Evolutionary conservation across 1,140 invertebrate genomes (phyloP).

Genomic region (Mya arenaria): DNA sequence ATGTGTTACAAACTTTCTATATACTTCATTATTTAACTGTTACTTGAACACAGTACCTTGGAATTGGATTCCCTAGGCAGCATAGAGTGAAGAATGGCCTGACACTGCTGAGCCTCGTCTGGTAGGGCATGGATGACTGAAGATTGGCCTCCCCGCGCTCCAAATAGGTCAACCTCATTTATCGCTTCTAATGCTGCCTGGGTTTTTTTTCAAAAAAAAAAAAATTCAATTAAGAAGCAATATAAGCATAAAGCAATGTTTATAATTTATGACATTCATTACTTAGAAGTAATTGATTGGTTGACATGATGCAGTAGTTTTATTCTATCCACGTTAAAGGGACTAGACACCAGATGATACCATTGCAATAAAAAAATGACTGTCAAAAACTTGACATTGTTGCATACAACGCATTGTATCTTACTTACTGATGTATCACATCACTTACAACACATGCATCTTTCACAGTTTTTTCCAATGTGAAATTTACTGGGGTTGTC

Average conservation of each 20-base stretch:
- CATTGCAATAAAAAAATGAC: too few relatives aligned
- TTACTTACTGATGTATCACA: too few relatives aligned
- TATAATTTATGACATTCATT: too few relatives aligned
- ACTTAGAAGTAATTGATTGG: too few relatives aligned
- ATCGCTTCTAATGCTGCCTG: slow-evolving; percentile 98
- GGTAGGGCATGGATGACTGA: slow-evolving; percentile 99
- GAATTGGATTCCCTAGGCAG: slow-evolving; percentile 98
- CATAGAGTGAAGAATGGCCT: slow-evolving; percentile 98
- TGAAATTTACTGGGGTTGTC: too few relatives aligned
- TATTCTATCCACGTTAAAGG: too few relatives aligned
- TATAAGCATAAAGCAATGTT: not conserved
- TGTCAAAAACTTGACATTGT: too few relatives aligned
- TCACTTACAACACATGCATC: too few relatives aligned
- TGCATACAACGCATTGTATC: too few relatives aligned
- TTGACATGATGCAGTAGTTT: too few relatives aligned
- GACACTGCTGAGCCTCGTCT: slow-evolving; percentile 99
- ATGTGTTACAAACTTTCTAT: slow-evolving; percentile 98
- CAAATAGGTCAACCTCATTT: slow-evolving; percentile 99
- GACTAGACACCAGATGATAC: too few relatives aligned
- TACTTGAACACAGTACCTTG: slow-evolving; percentile 92
- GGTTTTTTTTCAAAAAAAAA: not conserved
- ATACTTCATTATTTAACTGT: slow-evolving; percentile 99
- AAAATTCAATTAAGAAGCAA: not conserved
- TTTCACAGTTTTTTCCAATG: too few relatives aligned
- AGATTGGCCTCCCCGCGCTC: slow-evolving; percentile 95